These are phyloP conservation scores for Hepsetus odoe DNA, from an alignment of 2,113 vertebrate species.

Conservation along the genomic window DNA sequence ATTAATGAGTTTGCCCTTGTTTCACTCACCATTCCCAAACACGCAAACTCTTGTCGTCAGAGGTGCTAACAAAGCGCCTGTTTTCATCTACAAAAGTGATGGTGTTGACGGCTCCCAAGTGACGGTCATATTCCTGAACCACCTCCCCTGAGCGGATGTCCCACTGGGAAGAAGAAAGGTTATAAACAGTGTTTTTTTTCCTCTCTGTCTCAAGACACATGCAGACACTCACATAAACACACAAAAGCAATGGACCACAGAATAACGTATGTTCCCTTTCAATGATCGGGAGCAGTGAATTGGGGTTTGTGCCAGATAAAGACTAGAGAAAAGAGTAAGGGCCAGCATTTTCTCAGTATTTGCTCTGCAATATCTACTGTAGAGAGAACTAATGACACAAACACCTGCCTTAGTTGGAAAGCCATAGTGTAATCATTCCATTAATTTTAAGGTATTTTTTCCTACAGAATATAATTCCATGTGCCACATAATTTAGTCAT, in stretches of 20 bases:
- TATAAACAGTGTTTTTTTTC: not conserved
- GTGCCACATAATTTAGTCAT: no score
- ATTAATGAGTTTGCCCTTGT: not conserved
- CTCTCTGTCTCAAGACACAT: not conserved
- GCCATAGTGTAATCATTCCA: no score
- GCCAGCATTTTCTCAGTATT: conserved; percentile 9
- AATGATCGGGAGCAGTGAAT: not conserved
- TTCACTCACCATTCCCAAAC: conserved; percentile 97
- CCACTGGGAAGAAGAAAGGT: conserved; percentile 76
- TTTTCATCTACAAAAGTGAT: conserved; percentile 99
- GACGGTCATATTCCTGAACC: conserved; percentile 96
- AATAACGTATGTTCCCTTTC: not conserved
- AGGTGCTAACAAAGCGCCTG: conserved; percentile 97
- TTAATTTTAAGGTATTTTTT: no score
- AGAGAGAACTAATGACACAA: no score
- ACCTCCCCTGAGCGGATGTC: conserved; percentile 93
- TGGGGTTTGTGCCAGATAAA: conserved; percentile 24
- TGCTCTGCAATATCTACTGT: conserved; percentile 8
- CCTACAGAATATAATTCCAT: no score
- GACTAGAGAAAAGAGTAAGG: conserved; percentile 4
- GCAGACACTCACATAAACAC: conserved; percentile 8
- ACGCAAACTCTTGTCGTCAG: conserved; percentile 96
- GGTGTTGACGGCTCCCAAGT: conserved; percentile 98
- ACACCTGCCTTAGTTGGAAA: no score
- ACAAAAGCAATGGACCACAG: not conserved